Evolutionary conservation across 2,113 vertebrate species (phyloP).

Genomic region (Chlorocebus sabaeus): DNA sequence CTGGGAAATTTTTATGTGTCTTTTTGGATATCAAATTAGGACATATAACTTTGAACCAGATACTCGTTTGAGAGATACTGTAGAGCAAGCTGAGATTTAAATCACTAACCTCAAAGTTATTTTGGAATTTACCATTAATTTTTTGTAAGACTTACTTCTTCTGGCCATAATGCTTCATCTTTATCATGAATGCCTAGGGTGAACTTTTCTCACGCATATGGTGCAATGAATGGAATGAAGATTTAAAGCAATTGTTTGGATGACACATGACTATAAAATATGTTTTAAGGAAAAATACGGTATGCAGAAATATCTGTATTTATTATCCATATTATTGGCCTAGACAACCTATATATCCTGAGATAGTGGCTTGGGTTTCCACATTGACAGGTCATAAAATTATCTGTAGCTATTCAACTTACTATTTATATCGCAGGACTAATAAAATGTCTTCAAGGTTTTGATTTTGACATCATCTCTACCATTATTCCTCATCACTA

Average conservation of each 20-base stretch:
- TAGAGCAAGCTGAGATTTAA: not conserved
- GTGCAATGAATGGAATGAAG: not conserved
- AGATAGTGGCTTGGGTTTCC: not conserved
- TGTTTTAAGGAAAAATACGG: not conserved
- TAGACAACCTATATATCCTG: not conserved
- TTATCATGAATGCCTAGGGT: not conserved
- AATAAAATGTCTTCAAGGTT: not conserved
- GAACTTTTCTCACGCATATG: not conserved
- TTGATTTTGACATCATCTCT: conserved; percentile 6
- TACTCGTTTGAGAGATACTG: not conserved
- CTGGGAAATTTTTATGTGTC: not conserved
- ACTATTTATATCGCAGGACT: not conserved
- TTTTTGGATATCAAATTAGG: not conserved
- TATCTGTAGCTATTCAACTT: not conserved
- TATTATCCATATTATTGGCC: not conserved
- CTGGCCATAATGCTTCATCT: not conserved
- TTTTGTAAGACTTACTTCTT: not conserved
- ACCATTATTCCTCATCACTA: not conserved
- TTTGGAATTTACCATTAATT: not conserved
- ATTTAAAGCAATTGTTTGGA: not conserved
- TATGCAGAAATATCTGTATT: not conserved
- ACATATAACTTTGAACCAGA: not conserved
- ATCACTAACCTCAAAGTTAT: not conserved
- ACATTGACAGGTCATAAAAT: not conserved
- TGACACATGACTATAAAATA: not conserved